These are phyloP conservation scores for Gobionotothen gibberifrons DNA, from an alignment of 2,797 vertebrate genomes.

Conservation along the genomic window DNA sequence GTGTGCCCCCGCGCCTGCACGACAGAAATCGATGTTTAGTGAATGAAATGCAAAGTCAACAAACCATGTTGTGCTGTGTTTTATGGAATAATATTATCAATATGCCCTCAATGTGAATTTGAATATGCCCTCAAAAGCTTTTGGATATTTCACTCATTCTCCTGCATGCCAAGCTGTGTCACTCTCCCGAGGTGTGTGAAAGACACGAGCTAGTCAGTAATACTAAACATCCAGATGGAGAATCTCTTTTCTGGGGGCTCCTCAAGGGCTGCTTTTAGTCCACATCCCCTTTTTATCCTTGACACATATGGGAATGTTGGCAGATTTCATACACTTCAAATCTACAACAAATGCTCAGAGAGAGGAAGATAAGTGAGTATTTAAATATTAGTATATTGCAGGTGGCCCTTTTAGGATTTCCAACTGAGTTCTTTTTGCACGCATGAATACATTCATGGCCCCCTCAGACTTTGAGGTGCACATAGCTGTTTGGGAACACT, in stretches of 20 bases:
- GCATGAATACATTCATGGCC: neutral
- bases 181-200: constrained; percentile 41
- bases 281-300: constrained; percentile 25
- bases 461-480: constrained; percentile 2
- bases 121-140: constrained; percentile 53
- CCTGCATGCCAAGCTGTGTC: constrained; percentile 1
- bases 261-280: constrained; percentile 31
- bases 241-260: constrained; percentile 38
- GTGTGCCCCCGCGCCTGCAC: constrained; percentile 1
- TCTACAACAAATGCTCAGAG: neutral
- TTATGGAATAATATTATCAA: constrained; percentile 31
- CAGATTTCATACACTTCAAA: constrained; percentile 23
- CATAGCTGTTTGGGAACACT: neutral
- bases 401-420: constrained; percentile 10
- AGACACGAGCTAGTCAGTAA: constrained; percentile 41
- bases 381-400: constrained; percentile 10
- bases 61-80: constrained; percentile 31
- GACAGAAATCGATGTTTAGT: constrained; percentile 35
- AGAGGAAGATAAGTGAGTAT: constrained; percentile 3
- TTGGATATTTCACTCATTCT: constrained; percentile 29
- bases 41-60: constrained; percentile 57
- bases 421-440: neutral
- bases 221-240: constrained; percentile 59
- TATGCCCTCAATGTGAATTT: constrained; percentile 36
- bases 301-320: constrained; percentile 45